These are phyloP conservation scores for Drosophila algonquin DNA, from an alignment of 2,888 invertebrate species.

Conservation along the genomic window DNA sequence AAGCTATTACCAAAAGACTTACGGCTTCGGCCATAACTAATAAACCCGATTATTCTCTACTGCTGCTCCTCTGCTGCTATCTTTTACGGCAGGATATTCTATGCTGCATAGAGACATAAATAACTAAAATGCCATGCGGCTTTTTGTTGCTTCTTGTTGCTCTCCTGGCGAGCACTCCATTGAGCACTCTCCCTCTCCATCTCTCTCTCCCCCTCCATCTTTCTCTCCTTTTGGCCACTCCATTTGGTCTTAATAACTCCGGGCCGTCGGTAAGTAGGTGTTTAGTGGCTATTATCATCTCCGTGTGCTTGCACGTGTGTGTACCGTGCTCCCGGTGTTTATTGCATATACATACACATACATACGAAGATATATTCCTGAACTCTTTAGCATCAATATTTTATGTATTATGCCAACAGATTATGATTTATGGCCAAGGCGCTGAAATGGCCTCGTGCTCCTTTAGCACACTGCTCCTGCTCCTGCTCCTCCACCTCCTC, in stretches of 20 bases:
- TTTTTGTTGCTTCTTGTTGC: constrained; percentile 12
- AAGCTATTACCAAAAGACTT: constrained; percentile 8
- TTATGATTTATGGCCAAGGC: constrained; percentile 71
- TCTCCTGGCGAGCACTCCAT: neutral
- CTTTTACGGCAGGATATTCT: neutral
- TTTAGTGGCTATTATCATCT: constrained; percentile 76
- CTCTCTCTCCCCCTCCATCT: too few relatives aligned
- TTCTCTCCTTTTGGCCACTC: constrained; percentile 15
- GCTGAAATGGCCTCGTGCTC: constrained; percentile 37
- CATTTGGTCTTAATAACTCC: constrained; percentile 60
- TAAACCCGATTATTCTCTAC: constrained; percentile 18
- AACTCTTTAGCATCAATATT: constrained; percentile 79
- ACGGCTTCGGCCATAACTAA: constrained; percentile 23
- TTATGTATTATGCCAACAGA: constrained; percentile 76
- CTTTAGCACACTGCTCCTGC: neutral
- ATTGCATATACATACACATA: neutral
- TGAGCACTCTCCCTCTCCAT: neutral
- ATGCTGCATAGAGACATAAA: constrained; percentile 27
- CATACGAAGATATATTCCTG: constrained; percentile 37
- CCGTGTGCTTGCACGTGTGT: constrained; percentile 22
- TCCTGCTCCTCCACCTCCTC: neutral
- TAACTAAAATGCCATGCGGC: constrained; percentile 37
- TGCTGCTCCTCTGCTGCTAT: neutral
- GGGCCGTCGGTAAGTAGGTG: constrained; percentile 66
- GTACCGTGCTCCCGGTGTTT: neutral